These are phyloP conservation scores for Triplophysa yarkandensis DNA, from an alignment of 2,797 vertebrate genomes.

Conservation along the genomic window DNA sequence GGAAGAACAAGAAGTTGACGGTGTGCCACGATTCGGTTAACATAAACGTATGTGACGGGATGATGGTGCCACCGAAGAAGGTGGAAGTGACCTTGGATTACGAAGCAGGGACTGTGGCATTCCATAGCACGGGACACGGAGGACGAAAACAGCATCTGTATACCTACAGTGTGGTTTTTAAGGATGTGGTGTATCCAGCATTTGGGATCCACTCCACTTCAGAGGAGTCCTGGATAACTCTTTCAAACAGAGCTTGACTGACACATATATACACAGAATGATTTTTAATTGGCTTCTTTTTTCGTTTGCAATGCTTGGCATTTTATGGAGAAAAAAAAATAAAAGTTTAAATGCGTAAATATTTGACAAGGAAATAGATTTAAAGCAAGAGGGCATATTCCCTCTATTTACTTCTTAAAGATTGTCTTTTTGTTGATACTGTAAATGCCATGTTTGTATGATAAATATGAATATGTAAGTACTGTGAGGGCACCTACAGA, in stretches of 20 bases:
- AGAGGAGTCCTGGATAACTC: constrained; percentile 75
- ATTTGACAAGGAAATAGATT: not conserved
- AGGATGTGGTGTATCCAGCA: constrained; percentile 70
- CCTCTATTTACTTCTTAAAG: not conserved
- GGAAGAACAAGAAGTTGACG: constrained; percentile 75
- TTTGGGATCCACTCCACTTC: constrained; percentile 73
- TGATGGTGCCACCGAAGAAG: constrained; percentile 47
- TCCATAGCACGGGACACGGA: constrained; percentile 61
- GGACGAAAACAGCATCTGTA: constrained; percentile 69
- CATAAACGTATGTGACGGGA: constrained; percentile 55
- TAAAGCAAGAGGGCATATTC: not conserved
- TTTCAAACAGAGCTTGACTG: constrained; percentile 57
- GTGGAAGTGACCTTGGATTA: constrained; percentile 73
- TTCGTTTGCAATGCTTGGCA: not conserved
- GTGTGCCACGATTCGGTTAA: constrained; percentile 68
- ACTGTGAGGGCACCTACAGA: not conserved
- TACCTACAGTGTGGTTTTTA: constrained; percentile 70
- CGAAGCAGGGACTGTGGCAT: constrained; percentile 65
- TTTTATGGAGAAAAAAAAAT: not conserved
- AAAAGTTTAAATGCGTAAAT: not conserved
- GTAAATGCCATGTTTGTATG: not conserved
- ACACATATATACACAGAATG: not conserved
- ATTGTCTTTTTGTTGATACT: not conserved
- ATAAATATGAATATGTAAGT: too few relatives aligned
- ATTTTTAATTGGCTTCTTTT: not conserved